Evolutionary conservation across 2,888 invertebrate species (phyloP).

Genomic region (Campoletis raptor): DNA sequence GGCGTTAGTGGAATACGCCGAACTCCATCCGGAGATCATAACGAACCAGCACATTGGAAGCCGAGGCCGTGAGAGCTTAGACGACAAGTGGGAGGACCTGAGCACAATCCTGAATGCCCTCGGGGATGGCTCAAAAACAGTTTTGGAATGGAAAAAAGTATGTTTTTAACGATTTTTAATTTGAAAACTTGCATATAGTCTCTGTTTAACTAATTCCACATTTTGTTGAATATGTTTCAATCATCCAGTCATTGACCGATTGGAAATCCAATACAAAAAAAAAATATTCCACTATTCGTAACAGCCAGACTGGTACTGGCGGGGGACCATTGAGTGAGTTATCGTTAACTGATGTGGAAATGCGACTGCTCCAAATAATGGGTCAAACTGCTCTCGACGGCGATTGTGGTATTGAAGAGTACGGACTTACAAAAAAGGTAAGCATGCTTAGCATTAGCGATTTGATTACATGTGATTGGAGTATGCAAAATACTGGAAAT

Average conservation of each 20-base stretch:
- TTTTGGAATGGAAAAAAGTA: conserved; percentile 35
- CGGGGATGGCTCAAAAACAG: conserved; percentile 16
- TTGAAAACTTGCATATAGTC: neutral
- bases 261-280: conserved; percentile 37
- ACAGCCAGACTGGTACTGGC: conserved; percentile 19
- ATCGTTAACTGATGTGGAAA: conserved; percentile 1
- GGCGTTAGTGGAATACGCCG: conserved; percentile 13
- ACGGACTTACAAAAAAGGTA: no score
- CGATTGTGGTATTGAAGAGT: no score
- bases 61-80: conserved; percentile 19
- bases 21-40: conserved; percentile 3
- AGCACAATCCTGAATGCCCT: conserved; percentile 10
- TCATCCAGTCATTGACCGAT: conserved; percentile 9
- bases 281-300: conserved; percentile 15
- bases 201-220: neutral
- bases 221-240: conserved; percentile 6
- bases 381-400: no score
- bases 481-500: no score
- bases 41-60: conserved; percentile 11
- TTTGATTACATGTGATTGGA: no score
- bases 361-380: conserved; percentile 11
- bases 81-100: neutral
- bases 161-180: neutral
- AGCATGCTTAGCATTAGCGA: no score
- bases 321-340: conserved; percentile 1